Conservation (phyloP, 2,113 vertebrate genomes). For the Lasiurus cinereus region DNA sequence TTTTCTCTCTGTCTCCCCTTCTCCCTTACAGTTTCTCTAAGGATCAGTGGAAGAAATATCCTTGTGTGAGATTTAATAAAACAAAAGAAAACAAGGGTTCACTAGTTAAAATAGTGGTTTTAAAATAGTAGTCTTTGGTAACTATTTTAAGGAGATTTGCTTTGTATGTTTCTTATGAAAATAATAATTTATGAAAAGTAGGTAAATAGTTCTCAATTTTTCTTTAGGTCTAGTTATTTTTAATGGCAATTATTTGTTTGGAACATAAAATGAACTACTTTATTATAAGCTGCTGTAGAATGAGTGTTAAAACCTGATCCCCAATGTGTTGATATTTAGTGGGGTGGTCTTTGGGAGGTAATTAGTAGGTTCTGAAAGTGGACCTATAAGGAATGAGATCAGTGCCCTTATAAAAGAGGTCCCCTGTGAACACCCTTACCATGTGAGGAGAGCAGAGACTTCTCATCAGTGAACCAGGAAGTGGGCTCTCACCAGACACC, state of each 20-base stretch:
- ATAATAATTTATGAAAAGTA: conserved; percentile 36
- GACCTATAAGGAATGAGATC: background rate
- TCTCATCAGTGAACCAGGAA: background rate
- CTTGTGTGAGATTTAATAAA: too few species aligned
- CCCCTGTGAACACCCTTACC: background rate
- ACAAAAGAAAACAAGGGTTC: background rate
- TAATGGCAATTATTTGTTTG: conserved; percentile 48
- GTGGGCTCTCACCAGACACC: background rate
- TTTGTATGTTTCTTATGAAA: conserved; percentile 33
- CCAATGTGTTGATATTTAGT: background rate
- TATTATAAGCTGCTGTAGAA: background rate
- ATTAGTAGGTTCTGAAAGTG: background rate
- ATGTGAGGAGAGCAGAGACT: background rate
- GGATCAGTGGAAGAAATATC: too few species aligned
- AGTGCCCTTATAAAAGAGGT: background rate
- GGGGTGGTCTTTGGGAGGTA: background rate
- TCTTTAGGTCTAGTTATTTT: conserved; percentile 17
- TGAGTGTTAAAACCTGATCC: background rate
- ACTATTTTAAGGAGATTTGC: conserved; percentile 4
- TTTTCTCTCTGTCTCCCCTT: too few species aligned
- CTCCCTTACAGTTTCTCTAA: too few species aligned
- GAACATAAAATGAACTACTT: background rate
- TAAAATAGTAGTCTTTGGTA: background rate
- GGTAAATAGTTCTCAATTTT: conserved; percentile 27
- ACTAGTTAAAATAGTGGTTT: conserved; percentile 7